Conservation (phyloP, 2,797 vertebrate genomes). For the Carduelis carduelis region DNA sequence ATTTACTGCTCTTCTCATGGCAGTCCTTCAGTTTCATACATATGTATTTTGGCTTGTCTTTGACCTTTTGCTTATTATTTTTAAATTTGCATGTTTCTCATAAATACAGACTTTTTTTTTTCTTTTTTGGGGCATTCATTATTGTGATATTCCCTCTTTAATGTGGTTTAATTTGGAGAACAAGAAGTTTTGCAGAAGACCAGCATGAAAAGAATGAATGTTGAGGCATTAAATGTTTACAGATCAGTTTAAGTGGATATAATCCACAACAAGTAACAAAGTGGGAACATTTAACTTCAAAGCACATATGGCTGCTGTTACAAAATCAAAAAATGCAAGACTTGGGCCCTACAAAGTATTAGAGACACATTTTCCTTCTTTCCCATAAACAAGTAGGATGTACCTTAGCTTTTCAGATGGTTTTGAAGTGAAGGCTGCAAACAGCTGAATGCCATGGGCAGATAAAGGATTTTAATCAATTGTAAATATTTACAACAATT, state of each 20-base stretch:
- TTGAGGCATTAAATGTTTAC: constrained; percentile 81
- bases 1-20: constrained; percentile 48
- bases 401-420: constrained; percentile 40
- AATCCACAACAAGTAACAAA: constrained; percentile 86
- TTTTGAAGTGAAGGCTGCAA: neutral
- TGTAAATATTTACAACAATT: neutral
- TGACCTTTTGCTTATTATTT: constrained; percentile 69
- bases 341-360: constrained; percentile 74
- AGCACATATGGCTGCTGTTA: constrained; percentile 83
- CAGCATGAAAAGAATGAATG: constrained; percentile 77
- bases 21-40: constrained; percentile 32
- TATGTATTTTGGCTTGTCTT: constrained; percentile 66
- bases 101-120: constrained; percentile 73
- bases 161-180: constrained; percentile 80
- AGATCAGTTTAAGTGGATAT: constrained; percentile 82
- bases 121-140: constrained; percentile 72
- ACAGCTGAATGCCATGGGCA: neutral
- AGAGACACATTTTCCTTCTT: constrained; percentile 42
- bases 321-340: constrained; percentile 76
- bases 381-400: constrained; percentile 29
- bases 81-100: constrained; percentile 76
- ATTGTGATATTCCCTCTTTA: constrained; percentile 79
- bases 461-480: neutral
- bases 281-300: constrained; percentile 83
- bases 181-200: constrained; percentile 76